Conservation (phyloP, 53 echinoderm and acorn worm genomes). For the Astropecten irregularis region DNA sequence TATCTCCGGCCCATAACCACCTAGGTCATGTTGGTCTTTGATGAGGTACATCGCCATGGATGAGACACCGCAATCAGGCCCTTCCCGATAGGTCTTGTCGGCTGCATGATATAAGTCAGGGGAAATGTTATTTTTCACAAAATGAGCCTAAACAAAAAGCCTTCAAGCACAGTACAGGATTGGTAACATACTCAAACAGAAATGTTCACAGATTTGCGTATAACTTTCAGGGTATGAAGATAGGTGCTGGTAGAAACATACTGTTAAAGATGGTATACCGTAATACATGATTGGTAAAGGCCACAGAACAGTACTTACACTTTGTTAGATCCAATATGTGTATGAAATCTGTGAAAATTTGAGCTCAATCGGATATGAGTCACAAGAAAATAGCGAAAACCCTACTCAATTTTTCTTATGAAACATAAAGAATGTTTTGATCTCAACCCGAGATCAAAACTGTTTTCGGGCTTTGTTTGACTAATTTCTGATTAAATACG, state of each 20-base stretch:
- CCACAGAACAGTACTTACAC: neutral
- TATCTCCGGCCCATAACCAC: slow-evolving; percentile 31
- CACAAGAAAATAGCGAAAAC: neutral
- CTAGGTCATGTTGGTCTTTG: neutral
- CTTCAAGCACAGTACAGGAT: too few relatives aligned
- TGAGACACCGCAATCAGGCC: neutral
- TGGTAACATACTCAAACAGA: too few relatives aligned
- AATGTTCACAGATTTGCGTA: too few relatives aligned
- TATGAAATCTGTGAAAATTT: neutral
- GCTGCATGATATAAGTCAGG: neutral
- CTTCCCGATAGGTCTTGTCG: neutral
- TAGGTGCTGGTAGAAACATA: too few relatives aligned
- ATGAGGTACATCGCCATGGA: slow-evolving; percentile 1
- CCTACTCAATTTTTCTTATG: too few relatives aligned
- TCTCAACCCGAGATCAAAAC: neutral
- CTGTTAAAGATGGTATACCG: too few relatives aligned
- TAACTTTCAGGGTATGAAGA: too few relatives aligned
- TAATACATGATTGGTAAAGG: too few relatives aligned
- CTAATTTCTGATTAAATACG: neutral
- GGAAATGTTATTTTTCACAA: neutral
- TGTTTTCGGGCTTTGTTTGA: neutral
- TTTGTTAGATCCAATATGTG: neutral
- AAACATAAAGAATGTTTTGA: neutral
- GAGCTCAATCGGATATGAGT: neutral
- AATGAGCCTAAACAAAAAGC: too few relatives aligned